Evolutionary conservation across 2,113 vertebrate genomes (phyloP).

Genomic region (Acanthochromis polyacanthus): DNA sequence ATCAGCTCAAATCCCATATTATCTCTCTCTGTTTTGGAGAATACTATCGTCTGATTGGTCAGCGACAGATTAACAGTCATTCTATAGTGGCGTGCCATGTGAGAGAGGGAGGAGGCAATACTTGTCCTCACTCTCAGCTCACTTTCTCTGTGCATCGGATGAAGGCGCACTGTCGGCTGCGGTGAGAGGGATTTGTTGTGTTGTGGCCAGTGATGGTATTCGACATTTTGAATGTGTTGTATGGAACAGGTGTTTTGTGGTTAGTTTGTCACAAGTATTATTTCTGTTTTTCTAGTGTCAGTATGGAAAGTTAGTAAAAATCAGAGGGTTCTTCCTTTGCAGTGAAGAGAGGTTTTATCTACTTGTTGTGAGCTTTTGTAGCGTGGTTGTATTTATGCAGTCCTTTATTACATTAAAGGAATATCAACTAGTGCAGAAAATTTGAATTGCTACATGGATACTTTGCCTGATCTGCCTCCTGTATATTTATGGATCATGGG

Average conservation of each 20-base stretch:
- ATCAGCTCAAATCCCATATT: conserved; percentile 47
- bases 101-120: conserved; percentile 44
- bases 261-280: conserved; percentile 9
- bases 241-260: background rate
- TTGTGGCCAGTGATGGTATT: background rate
- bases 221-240: background rate
- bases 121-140: conserved; percentile 62
- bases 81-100: conserved; percentile 50
- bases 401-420: background rate
- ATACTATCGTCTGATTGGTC: conserved; percentile 66
- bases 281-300: background rate
- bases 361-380: background rate
- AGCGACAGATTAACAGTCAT: conserved; percentile 65
- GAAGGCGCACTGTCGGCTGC: conserved; percentile 37
- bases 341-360: background rate
- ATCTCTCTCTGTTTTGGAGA: conserved; percentile 28
- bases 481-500: background rate
- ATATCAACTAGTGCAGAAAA: background rate
- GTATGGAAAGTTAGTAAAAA: background rate
- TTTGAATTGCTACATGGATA: background rate
- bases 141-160: conserved; percentile 50
- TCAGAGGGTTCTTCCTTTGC: background rate
- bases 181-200: conserved; percentile 58
- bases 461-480: too few relatives aligned
- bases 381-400: background rate